Conservation (phyloP, 2,113 vertebrate species). For the Phyllostomus hastatus region DNA sequence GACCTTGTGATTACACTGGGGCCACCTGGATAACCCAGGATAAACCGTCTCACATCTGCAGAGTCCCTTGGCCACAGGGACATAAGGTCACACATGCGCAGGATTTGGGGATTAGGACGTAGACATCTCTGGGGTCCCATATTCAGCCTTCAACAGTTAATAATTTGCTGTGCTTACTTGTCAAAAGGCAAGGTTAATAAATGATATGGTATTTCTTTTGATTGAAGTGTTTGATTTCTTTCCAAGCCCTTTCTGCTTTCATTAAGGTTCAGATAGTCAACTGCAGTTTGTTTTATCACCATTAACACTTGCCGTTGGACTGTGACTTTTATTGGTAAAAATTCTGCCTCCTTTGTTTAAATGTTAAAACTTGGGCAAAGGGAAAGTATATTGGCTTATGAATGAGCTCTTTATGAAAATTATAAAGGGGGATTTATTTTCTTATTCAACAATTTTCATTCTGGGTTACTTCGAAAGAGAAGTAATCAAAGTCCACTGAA, state of each 20-base stretch:
- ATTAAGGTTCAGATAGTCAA: background rate
- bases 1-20: background rate
- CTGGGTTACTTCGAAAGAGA: background rate
- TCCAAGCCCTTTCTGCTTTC: background rate
- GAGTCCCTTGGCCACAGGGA: background rate
- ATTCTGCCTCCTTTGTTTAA: slow-evolving; percentile 17
- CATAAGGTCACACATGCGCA: background rate
- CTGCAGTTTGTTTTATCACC: background rate
- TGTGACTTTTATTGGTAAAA: background rate
- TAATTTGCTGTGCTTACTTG: background rate
- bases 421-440: background rate
- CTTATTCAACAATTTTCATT: background rate
- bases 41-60: background rate
- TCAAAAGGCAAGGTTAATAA: background rate
- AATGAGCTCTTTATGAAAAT: background rate
- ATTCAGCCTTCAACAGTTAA: background rate
- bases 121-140: background rate
- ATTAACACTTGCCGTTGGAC: background rate
- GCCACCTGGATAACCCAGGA: background rate
- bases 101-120: background rate
- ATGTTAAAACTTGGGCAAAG: slow-evolving; percentile 16
- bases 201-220: background rate
- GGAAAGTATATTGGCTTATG: background rate
- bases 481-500: background rate
- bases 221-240: background rate